phyloP scores from a whole-genome alignment of 1,140 invertebrate genomes.

The Mylabris phalerata region DNA sequence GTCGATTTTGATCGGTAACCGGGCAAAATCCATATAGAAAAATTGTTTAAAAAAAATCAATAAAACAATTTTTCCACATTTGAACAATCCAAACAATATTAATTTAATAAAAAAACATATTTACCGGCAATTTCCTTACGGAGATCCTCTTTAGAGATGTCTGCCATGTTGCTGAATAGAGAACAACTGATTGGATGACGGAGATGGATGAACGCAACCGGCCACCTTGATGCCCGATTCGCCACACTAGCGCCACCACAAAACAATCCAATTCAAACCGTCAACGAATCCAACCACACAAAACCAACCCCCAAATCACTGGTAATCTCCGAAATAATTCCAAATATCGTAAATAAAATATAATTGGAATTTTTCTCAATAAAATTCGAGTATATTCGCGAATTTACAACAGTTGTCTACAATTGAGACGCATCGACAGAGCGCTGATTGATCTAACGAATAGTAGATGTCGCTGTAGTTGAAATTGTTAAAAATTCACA shows the following conservation, averaged over 20 bases:
- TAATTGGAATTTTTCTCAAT: too few species aligned
- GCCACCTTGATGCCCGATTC: slow-evolving; percentile 1
- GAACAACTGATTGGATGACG: slow-evolving; percentile 22
- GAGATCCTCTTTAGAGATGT: slow-evolving; percentile 59
- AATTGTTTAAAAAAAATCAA: slow-evolving; percentile 36
- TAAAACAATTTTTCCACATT: slow-evolving; percentile 28
- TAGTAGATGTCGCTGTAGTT: too few species aligned
- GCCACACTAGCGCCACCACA: not conserved
- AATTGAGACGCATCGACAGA: too few species aligned
- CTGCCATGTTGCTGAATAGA: slow-evolving; percentile 50
- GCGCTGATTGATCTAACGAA: too few species aligned
- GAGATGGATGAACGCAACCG: slow-evolving; percentile 27
- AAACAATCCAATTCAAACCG: too few species aligned
- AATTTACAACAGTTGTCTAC: too few species aligned
- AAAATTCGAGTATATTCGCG: too few species aligned
- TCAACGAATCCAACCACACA: too few species aligned
- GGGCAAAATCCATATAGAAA: slow-evolving; percentile 32
- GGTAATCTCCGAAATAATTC: too few species aligned
- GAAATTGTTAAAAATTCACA: too few species aligned
- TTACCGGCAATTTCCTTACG: slow-evolving; percentile 66
- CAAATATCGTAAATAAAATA: too few species aligned
- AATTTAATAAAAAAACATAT: slow-evolving; percentile 40
- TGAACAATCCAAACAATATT: slow-evolving; percentile 1
- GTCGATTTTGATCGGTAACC: slow-evolving; percentile 43
- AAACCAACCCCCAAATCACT: too few species aligned